Evolutionary conservation across 2,888 invertebrate species (phyloP).

Genomic region (Pachymerium ferrugineum): DNA sequence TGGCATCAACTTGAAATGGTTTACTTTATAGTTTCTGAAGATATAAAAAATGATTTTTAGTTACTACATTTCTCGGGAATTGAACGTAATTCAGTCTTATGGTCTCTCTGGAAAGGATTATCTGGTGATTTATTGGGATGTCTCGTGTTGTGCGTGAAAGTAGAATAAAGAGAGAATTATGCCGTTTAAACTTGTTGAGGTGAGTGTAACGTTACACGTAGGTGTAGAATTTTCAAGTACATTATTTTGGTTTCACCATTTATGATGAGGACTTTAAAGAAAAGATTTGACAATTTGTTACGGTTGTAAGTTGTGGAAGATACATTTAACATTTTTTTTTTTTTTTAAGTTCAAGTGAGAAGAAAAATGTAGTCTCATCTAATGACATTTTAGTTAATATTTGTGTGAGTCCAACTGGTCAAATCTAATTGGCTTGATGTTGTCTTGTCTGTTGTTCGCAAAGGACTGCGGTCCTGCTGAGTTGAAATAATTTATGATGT

Average conservation of each 20-base stretch:
- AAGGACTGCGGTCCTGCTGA: conserved; percentile 22
- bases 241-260: background rate
- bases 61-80: background rate
- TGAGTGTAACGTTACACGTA: no score
- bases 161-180: no score
- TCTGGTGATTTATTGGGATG: background rate
- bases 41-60: no score
- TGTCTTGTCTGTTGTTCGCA: conserved; percentile 23
- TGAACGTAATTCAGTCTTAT: background rate
- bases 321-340: background rate
- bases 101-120: background rate
- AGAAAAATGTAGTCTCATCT: background rate
- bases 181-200: no score
- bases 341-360: background rate
- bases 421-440: conserved; percentile 24
- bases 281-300: background rate
- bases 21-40: no score
- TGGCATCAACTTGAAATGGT: no score
- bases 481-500: conserved; percentile 24
- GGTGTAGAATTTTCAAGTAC: no score
- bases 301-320: background rate
- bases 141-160: no score
- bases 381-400: conserved; percentile 12
- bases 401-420: conserved; percentile 16
- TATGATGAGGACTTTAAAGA: background rate